Percentiles rank a stretch among this genome's conserved stretches.
phyloP scores from a whole-genome alignment of 2,113 vertebrate genomes.

The Antennarius striatus region DNA sequence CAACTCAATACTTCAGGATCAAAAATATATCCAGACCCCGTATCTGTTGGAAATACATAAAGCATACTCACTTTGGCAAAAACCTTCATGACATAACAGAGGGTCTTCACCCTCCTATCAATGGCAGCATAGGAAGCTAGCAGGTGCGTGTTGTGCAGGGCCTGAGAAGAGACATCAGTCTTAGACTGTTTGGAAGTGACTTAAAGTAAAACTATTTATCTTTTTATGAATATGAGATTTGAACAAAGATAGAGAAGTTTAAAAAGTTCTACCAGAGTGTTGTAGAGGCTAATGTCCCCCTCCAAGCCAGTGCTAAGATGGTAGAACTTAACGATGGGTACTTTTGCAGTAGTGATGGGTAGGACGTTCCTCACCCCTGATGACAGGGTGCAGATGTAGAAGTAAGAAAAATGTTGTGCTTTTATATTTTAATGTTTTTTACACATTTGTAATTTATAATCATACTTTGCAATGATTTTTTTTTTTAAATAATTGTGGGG shows the following conservation, averaged over 20 bases:
- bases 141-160: slow-evolving; percentile 91
- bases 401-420: neutral
- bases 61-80: slow-evolving; percentile 86
- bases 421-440: neutral
- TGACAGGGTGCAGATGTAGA: neutral
- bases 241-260: neutral
- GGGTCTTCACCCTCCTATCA: slow-evolving; percentile 89
- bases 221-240: neutral
- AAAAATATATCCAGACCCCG: neutral
- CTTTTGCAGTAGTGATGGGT: slow-evolving; percentile 95
- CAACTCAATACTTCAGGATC: too few relatives aligned
- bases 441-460: too few relatives aligned
- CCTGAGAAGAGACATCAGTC: slow-evolving; percentile 71
- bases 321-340: slow-evolving; percentile 94
- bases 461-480: too few relatives aligned
- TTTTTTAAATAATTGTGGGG: too few relatives aligned
- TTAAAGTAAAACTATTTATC: neutral
- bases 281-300: slow-evolving; percentile 96
- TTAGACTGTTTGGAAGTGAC: neutral
- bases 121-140: slow-evolving; percentile 88
- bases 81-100: slow-evolving; percentile 96
- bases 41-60: neutral
- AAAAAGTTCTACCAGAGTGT: slow-evolving; percentile 84
- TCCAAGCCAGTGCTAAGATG: slow-evolving; percentile 91
- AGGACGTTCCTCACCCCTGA: slow-evolving; percentile 91